Evolutionary conservation across 2,113 vertebrate genomes (phyloP).

Genomic region (Megaleporinus macrocephalus): DNA sequence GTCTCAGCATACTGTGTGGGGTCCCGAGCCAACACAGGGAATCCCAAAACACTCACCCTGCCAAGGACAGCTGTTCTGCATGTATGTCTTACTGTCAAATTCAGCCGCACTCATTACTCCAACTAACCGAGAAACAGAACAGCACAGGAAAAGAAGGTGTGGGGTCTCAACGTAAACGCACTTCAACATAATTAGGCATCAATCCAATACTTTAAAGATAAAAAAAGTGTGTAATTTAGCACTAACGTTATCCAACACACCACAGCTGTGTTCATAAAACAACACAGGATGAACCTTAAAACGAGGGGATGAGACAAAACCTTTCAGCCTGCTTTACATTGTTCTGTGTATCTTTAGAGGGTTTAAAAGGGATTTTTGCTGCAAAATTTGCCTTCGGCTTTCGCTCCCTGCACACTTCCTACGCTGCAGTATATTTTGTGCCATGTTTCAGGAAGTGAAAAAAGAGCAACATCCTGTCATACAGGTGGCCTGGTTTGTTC

Average conservation of each 20-base stretch:
- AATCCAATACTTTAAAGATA: no score
- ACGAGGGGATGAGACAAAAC: not conserved
- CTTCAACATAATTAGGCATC: not conserved
- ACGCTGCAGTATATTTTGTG: not conserved
- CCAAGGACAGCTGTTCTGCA: not conserved
- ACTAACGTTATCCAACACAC: no score
- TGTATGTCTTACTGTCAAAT: not conserved
- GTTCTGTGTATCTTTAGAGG: no score
- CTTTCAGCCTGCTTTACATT: no score
- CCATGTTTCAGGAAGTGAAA: slow-evolving; percentile 30
- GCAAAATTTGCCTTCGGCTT: not conserved
- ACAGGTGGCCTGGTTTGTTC: slow-evolving; percentile 10
- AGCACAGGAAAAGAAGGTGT: not conserved
- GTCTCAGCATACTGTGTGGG: no score
- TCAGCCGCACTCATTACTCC: not conserved
- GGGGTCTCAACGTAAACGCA: not conserved
- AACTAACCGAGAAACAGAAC: not conserved
- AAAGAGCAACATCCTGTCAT: slow-evolving; percentile 31
- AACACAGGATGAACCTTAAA: not conserved
- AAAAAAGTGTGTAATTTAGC: no score
- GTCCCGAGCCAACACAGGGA: not conserved
- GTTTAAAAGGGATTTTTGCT: not conserved
- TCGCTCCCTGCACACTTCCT: not conserved
- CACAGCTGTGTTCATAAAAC: not conserved
- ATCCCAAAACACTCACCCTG: not conserved